Conservation (phyloP, 2,113 vertebrate species). For the Jacana jacana region DNA sequence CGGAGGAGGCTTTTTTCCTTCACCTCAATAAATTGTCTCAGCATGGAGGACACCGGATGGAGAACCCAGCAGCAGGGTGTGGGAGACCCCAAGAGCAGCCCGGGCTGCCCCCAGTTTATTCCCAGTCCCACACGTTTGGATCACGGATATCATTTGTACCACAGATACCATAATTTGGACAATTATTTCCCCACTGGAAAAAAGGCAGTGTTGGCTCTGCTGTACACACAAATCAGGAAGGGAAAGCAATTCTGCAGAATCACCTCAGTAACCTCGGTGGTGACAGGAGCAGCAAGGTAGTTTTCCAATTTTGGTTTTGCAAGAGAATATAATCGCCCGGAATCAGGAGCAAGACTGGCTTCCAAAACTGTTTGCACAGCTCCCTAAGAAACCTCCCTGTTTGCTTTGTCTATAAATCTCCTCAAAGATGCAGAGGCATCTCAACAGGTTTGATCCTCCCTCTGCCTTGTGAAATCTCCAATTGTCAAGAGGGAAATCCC, state of each 20-base stretch:
- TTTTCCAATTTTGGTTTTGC: background rate
- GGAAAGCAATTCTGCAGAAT: background rate
- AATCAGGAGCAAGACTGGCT: background rate
- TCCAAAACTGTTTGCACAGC: background rate
- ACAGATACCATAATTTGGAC: background rate
- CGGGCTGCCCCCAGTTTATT: background rate
- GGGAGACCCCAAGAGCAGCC: background rate
- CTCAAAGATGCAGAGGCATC: background rate
- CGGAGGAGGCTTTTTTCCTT: background rate
- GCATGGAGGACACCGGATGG: background rate
- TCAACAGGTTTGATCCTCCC: accelerated
- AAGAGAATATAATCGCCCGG: background rate
- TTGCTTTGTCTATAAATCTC: background rate
- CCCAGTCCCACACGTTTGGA: background rate
- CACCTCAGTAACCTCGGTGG: background rate
- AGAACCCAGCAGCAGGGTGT: background rate
- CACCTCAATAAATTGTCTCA: background rate
- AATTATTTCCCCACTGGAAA: background rate
- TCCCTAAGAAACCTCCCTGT: background rate
- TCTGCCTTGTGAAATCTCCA: background rate
- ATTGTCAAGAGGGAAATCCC: background rate
- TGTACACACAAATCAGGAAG: background rate
- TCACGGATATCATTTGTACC: too few species aligned
- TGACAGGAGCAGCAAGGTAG: background rate
- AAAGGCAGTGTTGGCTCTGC: background rate